phyloP scores from a whole-genome alignment of 2,888 invertebrate genomes.

The Acleris literana region DNA sequence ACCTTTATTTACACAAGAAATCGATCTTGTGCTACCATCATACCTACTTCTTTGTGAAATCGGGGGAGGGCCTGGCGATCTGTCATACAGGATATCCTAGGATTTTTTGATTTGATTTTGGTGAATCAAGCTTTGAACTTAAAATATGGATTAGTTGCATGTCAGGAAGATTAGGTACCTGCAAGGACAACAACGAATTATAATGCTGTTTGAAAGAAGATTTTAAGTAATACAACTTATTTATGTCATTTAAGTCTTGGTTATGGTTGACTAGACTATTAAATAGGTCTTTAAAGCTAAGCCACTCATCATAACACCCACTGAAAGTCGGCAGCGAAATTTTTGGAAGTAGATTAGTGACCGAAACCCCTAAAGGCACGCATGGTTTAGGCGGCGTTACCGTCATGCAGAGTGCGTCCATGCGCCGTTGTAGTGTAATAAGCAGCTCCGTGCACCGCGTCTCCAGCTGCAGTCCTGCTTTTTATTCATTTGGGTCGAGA shows the following conservation, averaged over 20 bases:
- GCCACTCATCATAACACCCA: slow-evolving; percentile 4
- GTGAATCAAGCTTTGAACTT: slow-evolving; percentile 8
- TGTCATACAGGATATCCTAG: neutral
- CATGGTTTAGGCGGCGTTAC: neutral
- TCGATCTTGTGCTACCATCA: too few relatives aligned
- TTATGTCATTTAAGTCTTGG: too few relatives aligned
- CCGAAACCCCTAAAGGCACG: neutral
- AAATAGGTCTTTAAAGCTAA: slow-evolving; percentile 1
- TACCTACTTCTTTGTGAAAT: too few relatives aligned
- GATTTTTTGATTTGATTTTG: too few relatives aligned
- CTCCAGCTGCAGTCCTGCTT: neutral
- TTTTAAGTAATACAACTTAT: slow-evolving; percentile 4
- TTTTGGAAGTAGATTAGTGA: neutral
- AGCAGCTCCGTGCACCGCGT: neutral
- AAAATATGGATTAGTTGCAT: slow-evolving; percentile 14
- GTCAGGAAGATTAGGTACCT: slow-evolving; percentile 1
- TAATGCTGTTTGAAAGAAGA: slow-evolving; percentile 7
- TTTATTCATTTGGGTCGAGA: neutral
- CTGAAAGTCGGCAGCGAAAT: slow-evolving; percentile 1
- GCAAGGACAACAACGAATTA: slow-evolving; percentile 3
- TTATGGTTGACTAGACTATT: neutral
- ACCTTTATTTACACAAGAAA: too few relatives aligned
- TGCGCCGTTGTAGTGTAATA: neutral
- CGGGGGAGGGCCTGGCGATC: too few relatives aligned
- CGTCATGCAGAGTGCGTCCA: neutral